Evolutionary conservation across 2,797 vertebrate genomes (phyloP).

Genomic region (Enteromius unitaeniatus): DNA sequence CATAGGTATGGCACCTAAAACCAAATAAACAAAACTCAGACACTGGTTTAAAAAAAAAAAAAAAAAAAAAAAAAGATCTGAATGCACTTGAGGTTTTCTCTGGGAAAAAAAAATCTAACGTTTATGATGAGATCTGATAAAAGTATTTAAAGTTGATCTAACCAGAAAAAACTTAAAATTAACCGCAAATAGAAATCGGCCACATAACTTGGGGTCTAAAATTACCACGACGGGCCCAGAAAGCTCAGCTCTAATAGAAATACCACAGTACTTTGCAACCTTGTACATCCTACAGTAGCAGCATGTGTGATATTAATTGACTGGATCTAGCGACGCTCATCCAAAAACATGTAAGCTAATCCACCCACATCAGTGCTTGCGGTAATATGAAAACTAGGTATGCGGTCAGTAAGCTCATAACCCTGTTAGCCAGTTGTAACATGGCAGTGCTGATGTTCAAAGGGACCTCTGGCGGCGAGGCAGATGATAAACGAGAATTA

Average conservation of each 20-base stretch:
- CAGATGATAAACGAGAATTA: constrained; percentile 46
- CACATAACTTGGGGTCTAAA: constrained; percentile 15
- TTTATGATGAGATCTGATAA: constrained; percentile 42
- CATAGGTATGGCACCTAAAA: constrained; percentile 75
- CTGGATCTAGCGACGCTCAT: constrained; percentile 64
- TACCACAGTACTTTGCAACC: constrained; percentile 56
- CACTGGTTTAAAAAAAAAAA: constrained; percentile 37
- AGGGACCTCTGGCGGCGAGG: constrained; percentile 42
- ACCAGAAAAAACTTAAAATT: neutral
- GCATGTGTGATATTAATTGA: constrained; percentile 64
- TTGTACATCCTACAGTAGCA: constrained; percentile 63
- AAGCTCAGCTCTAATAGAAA: constrained; percentile 54
- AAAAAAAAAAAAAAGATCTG: constrained; percentile 48
- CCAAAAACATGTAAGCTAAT: constrained; percentile 56
- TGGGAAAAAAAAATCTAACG: neutral
- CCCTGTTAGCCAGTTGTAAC: constrained; percentile 60
- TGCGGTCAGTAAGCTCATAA: constrained; percentile 58
- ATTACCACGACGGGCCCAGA: constrained; percentile 50
- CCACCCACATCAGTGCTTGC: constrained; percentile 60
- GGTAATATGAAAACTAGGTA: constrained; percentile 56
- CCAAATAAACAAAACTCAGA: constrained; percentile 56
- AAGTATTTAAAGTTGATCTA: constrained; percentile 1
- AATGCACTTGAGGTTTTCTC: constrained; percentile 73
- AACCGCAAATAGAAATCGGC: neutral
- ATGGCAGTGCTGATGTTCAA: constrained; percentile 52